These are phyloP conservation scores for Cardiocondyla obscurior DNA, from an alignment of 1,140 invertebrate genomes.

Conservation along the genomic window DNA sequence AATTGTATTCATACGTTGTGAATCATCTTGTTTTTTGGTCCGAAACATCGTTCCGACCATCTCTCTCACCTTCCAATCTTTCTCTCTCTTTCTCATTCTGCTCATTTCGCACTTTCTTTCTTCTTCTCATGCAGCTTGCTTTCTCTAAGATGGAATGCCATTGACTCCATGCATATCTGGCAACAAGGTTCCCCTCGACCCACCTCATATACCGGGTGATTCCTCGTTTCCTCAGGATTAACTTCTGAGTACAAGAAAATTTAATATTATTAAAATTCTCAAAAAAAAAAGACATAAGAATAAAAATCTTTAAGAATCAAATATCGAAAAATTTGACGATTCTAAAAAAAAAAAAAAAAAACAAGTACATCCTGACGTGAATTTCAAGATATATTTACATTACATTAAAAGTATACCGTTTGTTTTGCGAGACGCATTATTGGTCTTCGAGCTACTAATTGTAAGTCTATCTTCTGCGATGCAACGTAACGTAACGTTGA, in stretches of 20 bases:
- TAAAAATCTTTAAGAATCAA: not conserved
- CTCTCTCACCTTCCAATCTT: constrained; percentile 53
- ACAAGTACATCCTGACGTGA: too few species aligned
- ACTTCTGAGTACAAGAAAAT: not conserved
- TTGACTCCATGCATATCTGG: constrained; percentile 77
- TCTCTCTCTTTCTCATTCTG: constrained; percentile 62
- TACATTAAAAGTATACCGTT: not conserved
- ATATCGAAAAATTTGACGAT: not conserved
- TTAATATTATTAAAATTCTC: not conserved
- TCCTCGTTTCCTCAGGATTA: not conserved
- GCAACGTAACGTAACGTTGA: not conserved
- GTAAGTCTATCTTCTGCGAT: not conserved
- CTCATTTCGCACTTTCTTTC: constrained; percentile 56
- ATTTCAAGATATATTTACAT: not conserved
- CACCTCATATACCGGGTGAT: constrained; percentile 42
- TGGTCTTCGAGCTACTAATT: not conserved
- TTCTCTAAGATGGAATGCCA: constrained; percentile 73
- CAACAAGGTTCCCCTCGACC: constrained; percentile 74
- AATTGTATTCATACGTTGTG: constrained; percentile 42
- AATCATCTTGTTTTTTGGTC: constrained; percentile 38
- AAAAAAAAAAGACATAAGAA: not conserved
- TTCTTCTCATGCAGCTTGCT: constrained; percentile 36
- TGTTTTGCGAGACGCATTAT: not conserved
- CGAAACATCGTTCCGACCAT: constrained; percentile 61
- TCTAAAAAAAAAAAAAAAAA: too few species aligned